Conservation (phyloP, 2,888 invertebrate genomes). For the Drosophila histrio region DNA sequence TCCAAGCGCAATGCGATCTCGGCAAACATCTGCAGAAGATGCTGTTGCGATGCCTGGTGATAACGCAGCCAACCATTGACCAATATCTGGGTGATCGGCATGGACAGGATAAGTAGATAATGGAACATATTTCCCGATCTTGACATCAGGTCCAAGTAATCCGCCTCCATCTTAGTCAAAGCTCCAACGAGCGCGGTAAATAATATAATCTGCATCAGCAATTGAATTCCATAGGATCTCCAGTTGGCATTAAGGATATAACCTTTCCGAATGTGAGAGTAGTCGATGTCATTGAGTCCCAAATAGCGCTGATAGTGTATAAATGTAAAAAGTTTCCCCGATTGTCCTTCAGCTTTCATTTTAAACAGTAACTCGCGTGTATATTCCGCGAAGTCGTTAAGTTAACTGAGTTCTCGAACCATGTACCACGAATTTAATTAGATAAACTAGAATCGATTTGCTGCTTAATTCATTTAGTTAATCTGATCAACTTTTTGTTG, state of each 20-base stretch:
- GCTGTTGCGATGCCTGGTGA: slow-evolving; percentile 20
- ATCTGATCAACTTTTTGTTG: too few species aligned
- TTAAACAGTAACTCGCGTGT: neutral
- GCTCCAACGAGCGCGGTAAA: neutral
- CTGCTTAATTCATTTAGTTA: neutral
- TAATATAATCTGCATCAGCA: neutral
- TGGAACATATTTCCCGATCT: neutral
- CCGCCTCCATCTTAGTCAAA: neutral
- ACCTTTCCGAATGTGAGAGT: neutral
- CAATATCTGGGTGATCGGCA: slow-evolving; percentile 9
- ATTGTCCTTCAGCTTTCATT: neutral
- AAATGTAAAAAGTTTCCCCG: slow-evolving; percentile 13
- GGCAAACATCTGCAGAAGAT: slow-evolving; percentile 8
- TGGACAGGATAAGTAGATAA: neutral
- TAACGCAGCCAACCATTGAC: slow-evolving; percentile 20
- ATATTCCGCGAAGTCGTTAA: neutral
- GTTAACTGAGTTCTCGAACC: neutral
- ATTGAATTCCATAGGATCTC: slow-evolving; percentile 1
- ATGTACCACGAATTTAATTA: neutral
- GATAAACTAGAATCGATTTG: neutral
- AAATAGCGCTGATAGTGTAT: slow-evolving; percentile 36
- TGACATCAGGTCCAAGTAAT: slow-evolving; percentile 5
- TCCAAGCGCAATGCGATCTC: slow-evolving; percentile 1
- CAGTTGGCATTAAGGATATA: slow-evolving; percentile 19
- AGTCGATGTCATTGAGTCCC: slow-evolving; percentile 35